Base-by-base conservation (phyloP, 2,797 vertebrate genomes). In the Sebastes ruberrimus region DNA sequence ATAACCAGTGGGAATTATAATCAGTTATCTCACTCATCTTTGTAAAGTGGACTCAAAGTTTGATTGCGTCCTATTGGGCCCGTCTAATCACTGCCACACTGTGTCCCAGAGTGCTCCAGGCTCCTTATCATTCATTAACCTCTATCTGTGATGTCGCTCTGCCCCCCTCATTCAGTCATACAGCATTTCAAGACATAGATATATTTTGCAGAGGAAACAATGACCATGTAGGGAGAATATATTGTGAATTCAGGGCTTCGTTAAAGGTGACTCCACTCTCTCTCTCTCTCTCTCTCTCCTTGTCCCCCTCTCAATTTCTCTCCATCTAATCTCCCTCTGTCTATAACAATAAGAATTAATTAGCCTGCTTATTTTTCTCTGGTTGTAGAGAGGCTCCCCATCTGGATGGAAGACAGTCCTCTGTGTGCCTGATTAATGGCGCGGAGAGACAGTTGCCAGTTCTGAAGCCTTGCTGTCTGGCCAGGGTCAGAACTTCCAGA, bases 341-440 rank as follows among this genome's bases (percentile, higher is more conserved):
- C 97, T 97, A 96, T 97, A 97, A 97, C 97, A 97, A 98, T 98
- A 98, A 97, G 97, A 99, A 99, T 99, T 98, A 98, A 99, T 99
- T 99, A 99, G 97, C 96, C 96, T 85, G 95, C 97, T 98, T 97
- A 97, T 98, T 98, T 99, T 98, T 96, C 96, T 96, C 95, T 94
- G 93, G 91, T 97, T 97, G 97, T 97, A 95, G 96, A 97, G 96
- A 96, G 95, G 95, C 96, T 98, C 96, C 97, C 98, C 97, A 98
- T 98, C 98, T 99, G 98, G 97, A 97, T 96, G 95, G 96, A 95
- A 97, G 97, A 96, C 97, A 96, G 96, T 98, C 97, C 97, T 98
- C 94, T 92, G 96, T 97, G 97, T 96, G 95, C 96, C 97, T 99
- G 97, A 98, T 98, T 98, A 97, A 99, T 99, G 96, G 95, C 93